Evolutionary conservation across 2,797 vertebrate genomes (phyloP), one percentile per base, ranked within the genome.

Genomic region (Etheostoma perlongum): DNA sequence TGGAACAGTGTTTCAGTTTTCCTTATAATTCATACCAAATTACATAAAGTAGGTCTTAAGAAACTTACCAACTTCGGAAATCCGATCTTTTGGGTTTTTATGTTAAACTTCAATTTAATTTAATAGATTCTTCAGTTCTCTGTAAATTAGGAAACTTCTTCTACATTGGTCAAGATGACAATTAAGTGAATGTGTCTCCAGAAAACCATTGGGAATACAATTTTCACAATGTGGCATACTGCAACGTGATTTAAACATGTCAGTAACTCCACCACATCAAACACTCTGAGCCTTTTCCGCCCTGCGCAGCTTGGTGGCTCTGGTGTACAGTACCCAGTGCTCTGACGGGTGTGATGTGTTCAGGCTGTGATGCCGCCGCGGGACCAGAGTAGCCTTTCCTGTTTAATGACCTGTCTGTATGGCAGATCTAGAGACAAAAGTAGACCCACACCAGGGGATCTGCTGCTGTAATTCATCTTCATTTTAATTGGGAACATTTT

Each of bases 401-500:
- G 72, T 73, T 81, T 94, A 90, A 92, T 91, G 88, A 78, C 82
- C 85, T 83, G 81, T 82, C 89, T 81, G 76, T 49, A 25, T 55
- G 48, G 73, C 57, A 67, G 70, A 89, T 90, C 91, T 79, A 78
- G 79, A 83, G 66, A 67, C 58, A 75, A 40, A 81, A 42, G 62
- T 46, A 66, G 69, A 69, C 71, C 49, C 87, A 57, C 84, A 81
- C 78, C 76, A 54, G 82, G 81, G 53, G 53, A 74, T 76, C 77
- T 0, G 51, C 80, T 62, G 71, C 67, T 68, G 83, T 55, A 70
- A 88, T 94, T 91, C 82, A 88, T 94, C 92, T 91, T 94, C 84
- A 87, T 94, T 94, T 93, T 91, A 93, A 95, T 92, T 92, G 90
- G 91, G 92, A 92, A 93, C 91, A 91, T 92, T 93, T 92, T 92